Base-by-base conservation (phyloP, 2,888 invertebrate genomes). In the Pseudoips prasinana region DNA sequence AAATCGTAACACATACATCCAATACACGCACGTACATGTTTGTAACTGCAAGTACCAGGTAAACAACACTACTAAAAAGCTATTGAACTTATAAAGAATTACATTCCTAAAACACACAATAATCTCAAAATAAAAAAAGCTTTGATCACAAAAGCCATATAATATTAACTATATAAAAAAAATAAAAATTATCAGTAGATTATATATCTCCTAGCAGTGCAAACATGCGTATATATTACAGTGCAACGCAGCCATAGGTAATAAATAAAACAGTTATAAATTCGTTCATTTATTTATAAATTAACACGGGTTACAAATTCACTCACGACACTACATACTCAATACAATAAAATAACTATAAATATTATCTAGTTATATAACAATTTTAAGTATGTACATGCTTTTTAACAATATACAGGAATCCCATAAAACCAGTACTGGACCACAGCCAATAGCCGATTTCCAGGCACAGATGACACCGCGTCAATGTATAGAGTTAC, bases 281-380 rank as follows among this genome's bases (percentile, higher is more conserved):
- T 72, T 73, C 45, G 77, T 67, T 73, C 49, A 48, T 87, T 87
- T 86, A 83, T 82, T 83, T 64, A 56, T 62, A 68, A 60, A 65
- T 71, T 66, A 76, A 83, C 82, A 84, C 64, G 64, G 72, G 73
- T 52, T 73, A 81, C 77, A 80, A 65, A 68, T 68, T 63, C 70
- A 65, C 62, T 70, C 62, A 60, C 48, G 67, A 71, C 62, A 62
- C 54, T 49, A 53, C 52, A 43, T 37, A 46, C 46, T 55, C 7
- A 53, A 55, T 46, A 58, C 46, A 57, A 58, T 46, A 64, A 52
- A 65, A 58, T 46, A 42, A n/a, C 38, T 17, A 29, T 17, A 39
- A 36, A 34, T 37, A 6, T 22, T 33, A 25, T 26, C 29, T 34
- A 30, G 23, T 38, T 35, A 34, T 28, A 38, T 14, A 29, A 29